Evolutionary conservation across 2,888 invertebrate genomes (phyloP), one percentile per base, ranked within the genome.

Genomic region (Synergus umbraculus): DNA sequence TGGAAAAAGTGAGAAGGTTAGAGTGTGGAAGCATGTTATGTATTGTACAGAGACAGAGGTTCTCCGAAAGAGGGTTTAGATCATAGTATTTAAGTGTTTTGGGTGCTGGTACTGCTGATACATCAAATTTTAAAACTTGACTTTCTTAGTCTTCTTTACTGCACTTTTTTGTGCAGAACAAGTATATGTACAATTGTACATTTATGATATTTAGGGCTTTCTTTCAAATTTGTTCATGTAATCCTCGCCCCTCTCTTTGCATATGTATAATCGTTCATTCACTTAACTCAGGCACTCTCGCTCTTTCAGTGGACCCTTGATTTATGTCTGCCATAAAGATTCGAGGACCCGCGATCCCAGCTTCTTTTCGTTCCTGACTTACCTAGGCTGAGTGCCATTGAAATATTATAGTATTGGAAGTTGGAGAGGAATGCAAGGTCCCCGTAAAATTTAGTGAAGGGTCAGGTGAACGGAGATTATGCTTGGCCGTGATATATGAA

Each of bases 381-480:
- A 54, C 15, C n/a, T 54, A 15, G 54, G 15, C n/a, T 54, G n/a
- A 15, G 54, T 54, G 54, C n/a, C 46, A 46, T 46, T 12, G 46
- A 46, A 46, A 12, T 46, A 46, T 46, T 46, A 46, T 46, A 46
- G 46, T 46, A 54, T 15, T 54, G 54, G 7, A 15, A 15, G 54
- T n/a, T 54, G 54, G 54, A 54, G n/a, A 54, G 54, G 54, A 54
- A 54, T 54, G 54, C 54, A 54, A 54, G 54, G 54, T 54, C 54
- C 54, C 54, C 15, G 54, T n/a, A 4, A 54, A 54, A 54, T 54
- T 54, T 58, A n/a, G n/a, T n/a, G 58, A 58, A 18, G 58, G 58
- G 58, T n/a, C 58, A 58, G 58, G 58, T 18, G 58, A 58, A 58
- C 58, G 58, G 58, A 58, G 58, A n/a, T 58, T 58, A 58, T 58